Conservation (phyloP, 2,797 vertebrate species). For the Erpetoichthys calabaricus region DNA sequence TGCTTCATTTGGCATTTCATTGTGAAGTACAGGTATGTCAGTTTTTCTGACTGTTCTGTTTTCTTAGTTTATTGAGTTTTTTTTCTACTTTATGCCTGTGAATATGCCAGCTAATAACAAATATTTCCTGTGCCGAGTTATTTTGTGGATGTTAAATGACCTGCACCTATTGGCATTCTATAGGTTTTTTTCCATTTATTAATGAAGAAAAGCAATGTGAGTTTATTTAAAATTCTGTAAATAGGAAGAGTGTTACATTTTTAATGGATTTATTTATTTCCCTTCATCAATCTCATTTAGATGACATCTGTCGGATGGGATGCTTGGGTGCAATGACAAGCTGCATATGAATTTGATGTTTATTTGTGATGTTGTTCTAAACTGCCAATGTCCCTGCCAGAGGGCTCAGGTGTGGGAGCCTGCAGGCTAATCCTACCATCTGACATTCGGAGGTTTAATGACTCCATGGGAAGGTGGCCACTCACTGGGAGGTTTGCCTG, state of each 20-base stretch:
- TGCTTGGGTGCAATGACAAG: constrained; percentile 41
- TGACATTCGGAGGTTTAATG: constrained; percentile 43
- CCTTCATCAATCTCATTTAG: constrained; percentile 30
- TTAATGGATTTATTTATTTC: constrained; percentile 15
- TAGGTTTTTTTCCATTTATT: too few relatives aligned
- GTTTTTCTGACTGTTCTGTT: too few relatives aligned
- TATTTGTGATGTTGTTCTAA: constrained; percentile 50
- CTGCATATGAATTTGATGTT: constrained; percentile 49
- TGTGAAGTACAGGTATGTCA: too few relatives aligned
- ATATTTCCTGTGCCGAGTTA: too few relatives aligned
- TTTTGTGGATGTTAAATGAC: too few relatives aligned
- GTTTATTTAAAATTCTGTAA: background rate
- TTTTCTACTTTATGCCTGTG: too few relatives aligned
- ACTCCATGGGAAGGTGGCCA: constrained; percentile 35
- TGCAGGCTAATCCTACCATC: constrained; percentile 41
- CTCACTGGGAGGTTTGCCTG: constrained; percentile 40
- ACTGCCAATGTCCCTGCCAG: constrained; percentile 33
- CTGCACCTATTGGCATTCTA: too few relatives aligned
- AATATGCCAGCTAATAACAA: too few relatives aligned
- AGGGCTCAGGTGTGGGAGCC: constrained; percentile 50
- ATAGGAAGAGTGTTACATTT: too few relatives aligned
- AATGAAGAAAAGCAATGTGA: background rate
- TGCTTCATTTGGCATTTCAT: too few relatives aligned
- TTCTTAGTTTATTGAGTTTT: too few relatives aligned
- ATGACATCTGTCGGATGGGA: constrained; percentile 29